Evolutionary conservation across 2,113 vertebrate species (phyloP).

Genomic region (Vidua chalybeata): DNA sequence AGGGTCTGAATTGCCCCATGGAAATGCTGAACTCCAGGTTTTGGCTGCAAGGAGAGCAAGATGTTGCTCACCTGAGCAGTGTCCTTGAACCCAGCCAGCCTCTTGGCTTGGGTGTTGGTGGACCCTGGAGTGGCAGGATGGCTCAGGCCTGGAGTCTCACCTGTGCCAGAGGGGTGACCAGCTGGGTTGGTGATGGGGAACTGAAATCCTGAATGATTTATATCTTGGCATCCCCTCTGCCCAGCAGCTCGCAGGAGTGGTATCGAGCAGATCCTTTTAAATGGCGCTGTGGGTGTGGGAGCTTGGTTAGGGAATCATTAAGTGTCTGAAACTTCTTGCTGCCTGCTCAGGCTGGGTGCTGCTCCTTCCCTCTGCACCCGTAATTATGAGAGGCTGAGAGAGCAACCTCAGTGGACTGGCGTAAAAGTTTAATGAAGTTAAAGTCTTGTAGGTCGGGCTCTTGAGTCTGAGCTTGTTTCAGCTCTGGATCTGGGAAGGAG

Average conservation of each 20-base stretch:
- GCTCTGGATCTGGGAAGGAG: background rate
- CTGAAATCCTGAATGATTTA: slow-evolving; percentile 26
- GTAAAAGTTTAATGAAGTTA: slow-evolving; percentile 73
- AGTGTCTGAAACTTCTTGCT: slow-evolving; percentile 44
- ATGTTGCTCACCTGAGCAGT: background rate
- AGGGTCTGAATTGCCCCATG: background rate
- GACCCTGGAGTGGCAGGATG: background rate
- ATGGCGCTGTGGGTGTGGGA: background rate
- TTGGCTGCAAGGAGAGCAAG: background rate
- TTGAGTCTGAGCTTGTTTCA: slow-evolving; percentile 3
- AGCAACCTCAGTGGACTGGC: slow-evolving; percentile 3
- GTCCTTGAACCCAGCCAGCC: background rate
- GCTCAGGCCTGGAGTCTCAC: background rate
- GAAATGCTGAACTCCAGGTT: background rate
- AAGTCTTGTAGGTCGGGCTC: background rate
- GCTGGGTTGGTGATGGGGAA: background rate
- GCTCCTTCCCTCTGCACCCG: background rate
- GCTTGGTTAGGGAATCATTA: slow-evolving; percentile 53
- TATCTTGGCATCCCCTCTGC: background rate
- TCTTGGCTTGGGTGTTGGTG: background rate
- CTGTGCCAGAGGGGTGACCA: background rate
- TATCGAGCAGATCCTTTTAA: slow-evolving; percentile 44
- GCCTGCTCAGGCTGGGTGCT: slow-evolving; percentile 34
- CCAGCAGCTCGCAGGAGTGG: slow-evolving; percentile 16
- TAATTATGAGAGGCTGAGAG: slow-evolving; percentile 57